A percentile compares a stretch with the other conserved stretches of the same genome.
Conservation (phyloP, 23 tunicate species). For the Aplidium turbinatum region DNA sequence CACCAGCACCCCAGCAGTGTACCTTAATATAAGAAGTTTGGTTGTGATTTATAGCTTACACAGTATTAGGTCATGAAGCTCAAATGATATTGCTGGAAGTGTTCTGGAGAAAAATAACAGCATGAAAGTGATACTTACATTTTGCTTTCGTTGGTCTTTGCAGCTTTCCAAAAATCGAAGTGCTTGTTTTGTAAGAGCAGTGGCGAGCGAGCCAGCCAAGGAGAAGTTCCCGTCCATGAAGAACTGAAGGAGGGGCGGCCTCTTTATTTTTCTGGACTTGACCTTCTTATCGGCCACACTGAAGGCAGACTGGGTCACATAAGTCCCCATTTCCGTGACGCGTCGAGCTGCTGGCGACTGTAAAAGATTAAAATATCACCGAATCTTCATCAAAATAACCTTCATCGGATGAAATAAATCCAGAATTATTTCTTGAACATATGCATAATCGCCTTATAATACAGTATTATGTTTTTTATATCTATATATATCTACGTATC, state of each 20-base stretch:
- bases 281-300: constrained; percentile 35
- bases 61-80: too few relatives aligned
- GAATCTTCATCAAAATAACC: too few relatives aligned
- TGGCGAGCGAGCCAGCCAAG: constrained; percentile 73
- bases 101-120: too few relatives aligned
- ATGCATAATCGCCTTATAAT: neutral
- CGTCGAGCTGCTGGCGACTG: constrained; percentile 54
- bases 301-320: constrained; percentile 97
- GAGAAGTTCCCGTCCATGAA: constrained; percentile 96
- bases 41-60: too few relatives aligned
- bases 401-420: too few relatives aligned
- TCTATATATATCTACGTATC: too few relatives aligned
- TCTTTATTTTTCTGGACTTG: constrained; percentile 19
- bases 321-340: constrained; percentile 98
- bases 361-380: neutral
- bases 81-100: too few relatives aligned
- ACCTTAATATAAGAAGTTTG: too few relatives aligned
- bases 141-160: constrained; percentile 63
- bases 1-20: too few relatives aligned
- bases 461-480: too few relatives aligned
- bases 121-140: too few relatives aligned
- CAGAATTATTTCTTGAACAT: too few relatives aligned
- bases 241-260: constrained; percentile 91
- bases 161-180: constrained; percentile 58
- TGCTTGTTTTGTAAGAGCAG: constrained; percentile 94